phyloP scores from a whole-genome alignment of 1,140 invertebrate genomes.

The Bombyx mori region ASM3026992v2 NC_085133.1:2434001-2434500 shows the following conservation, averaged over 20 bases:
- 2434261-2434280: conserved; percentile 61
- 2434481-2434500: too few species aligned
- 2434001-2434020: conserved; percentile 63
- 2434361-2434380: conserved; percentile 36
- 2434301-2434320: conserved; percentile 29
- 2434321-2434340: conserved; percentile 55
- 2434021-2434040: conserved; percentile 61
- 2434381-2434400: conserved; percentile 19
- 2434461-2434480: conserved; percentile 9
- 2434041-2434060: conserved; percentile 40
- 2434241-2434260: conserved; percentile 7
- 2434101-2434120: conserved; percentile 35
- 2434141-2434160: background rate
- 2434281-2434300: conserved; percentile 55
- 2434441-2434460: conserved; percentile 59
- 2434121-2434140: background rate
- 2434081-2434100: conserved; percentile 70
- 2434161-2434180: too few species aligned
- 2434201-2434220: too few species aligned
- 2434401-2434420: conserved; percentile 45
- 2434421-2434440: conserved; percentile 27
- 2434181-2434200: too few species aligned
- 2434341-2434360: conserved; percentile 43
- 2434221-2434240: too few species aligned
- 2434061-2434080: conserved; percentile 64